phyloP scores from a whole-genome alignment of 2,113 vertebrate species.

The Dendrocopos noguchii region DNA sequence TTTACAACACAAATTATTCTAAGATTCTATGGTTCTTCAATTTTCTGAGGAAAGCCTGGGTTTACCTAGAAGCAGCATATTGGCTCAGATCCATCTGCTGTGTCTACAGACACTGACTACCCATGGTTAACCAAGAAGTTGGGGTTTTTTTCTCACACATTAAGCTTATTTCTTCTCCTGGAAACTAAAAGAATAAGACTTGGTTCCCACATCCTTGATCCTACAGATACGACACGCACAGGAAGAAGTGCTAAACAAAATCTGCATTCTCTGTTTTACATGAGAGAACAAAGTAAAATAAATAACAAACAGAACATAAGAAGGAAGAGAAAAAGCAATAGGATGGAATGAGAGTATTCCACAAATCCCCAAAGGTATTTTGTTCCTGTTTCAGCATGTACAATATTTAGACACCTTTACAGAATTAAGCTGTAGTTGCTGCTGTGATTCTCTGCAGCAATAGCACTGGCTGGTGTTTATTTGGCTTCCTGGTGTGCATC shows the following conservation, averaged over 20 bases:
- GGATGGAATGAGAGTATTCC: not conserved
- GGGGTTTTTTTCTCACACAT: not conserved
- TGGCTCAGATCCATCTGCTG: not conserved
- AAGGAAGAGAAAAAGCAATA: not conserved
- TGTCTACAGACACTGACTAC: not conserved
- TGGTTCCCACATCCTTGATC: not conserved
- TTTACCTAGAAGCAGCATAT: not conserved
- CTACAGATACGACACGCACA: not conserved
- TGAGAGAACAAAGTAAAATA: not conserved
- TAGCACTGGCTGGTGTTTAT: fast-evolving
- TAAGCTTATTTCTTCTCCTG: not conserved
- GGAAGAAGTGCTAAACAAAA: not conserved
- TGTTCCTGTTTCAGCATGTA: not conserved
- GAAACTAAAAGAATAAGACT: not conserved
- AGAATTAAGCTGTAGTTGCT: not conserved
- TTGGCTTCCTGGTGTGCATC: not conserved
- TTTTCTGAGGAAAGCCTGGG: not conserved
- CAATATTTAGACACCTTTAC: not conserved
- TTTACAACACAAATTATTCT: not conserved
- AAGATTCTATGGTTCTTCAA: not conserved
- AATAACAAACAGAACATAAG: not conserved
- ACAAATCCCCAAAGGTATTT: not conserved
- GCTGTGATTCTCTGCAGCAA: not conserved
- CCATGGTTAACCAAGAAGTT: not conserved
- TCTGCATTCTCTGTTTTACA: not conserved